phyloP scores from a whole-genome alignment of 2,113 vertebrate genomes.

The Mormoops blainvillei region DNA sequence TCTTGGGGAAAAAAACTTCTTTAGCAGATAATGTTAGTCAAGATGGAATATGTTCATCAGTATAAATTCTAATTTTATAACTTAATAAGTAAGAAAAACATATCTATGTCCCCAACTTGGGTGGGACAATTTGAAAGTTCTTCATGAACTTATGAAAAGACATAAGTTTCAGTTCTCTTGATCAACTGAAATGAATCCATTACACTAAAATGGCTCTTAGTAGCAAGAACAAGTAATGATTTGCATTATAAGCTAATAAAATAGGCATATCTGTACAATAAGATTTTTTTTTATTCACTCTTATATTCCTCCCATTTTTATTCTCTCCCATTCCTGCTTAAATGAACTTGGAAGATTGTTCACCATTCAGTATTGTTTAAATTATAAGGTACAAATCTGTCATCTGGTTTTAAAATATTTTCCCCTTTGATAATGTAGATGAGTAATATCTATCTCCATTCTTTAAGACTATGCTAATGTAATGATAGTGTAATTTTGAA shows the following conservation, averaged over 20 bases:
- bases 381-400: constrained; percentile 50
- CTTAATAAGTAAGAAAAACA: constrained; percentile 16
- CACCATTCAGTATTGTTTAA: constrained; percentile 59
- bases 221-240: constrained; percentile 39
- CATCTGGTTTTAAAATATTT: constrained; percentile 67
- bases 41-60: neutral
- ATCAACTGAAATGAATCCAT: constrained; percentile 45
- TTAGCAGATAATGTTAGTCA: neutral
- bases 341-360: constrained; percentile 52
- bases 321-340: constrained; percentile 42
- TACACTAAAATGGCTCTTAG: constrained; percentile 40
- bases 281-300: constrained; percentile 29
- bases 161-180: neutral
- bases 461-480: constrained; percentile 52
- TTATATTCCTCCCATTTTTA: neutral
- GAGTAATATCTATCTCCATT: constrained; percentile 55
- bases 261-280: constrained; percentile 53
- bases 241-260: constrained; percentile 60
- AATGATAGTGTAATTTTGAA: constrained; percentile 48
- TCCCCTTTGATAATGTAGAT: constrained; percentile 45
- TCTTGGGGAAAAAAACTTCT: neutral
- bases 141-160: constrained; percentile 18
- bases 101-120: neutral
- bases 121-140: constrained; percentile 4
- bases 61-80: constrained; percentile 19